Conservation (phyloP, 1,140 invertebrate genomes). For the Meloidogyne exigua region DNA sequence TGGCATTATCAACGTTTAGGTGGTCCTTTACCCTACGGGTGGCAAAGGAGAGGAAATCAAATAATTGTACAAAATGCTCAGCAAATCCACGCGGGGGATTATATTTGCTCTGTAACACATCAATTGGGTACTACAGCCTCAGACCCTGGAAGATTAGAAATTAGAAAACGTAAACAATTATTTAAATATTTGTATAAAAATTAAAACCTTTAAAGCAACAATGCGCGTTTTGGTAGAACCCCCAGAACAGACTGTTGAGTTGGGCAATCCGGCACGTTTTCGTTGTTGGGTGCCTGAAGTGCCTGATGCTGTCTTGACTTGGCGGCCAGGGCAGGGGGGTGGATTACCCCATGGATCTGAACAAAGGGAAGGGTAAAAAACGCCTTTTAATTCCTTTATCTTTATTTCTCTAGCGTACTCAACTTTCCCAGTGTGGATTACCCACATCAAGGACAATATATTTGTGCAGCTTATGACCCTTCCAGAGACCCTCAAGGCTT, state of each 20-base stretch:
- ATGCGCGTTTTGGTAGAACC: slow-evolving; percentile 57
- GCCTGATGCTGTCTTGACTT: slow-evolving; percentile 53
- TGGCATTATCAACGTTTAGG: slow-evolving; percentile 61
- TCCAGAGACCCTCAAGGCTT: slow-evolving; percentile 29
- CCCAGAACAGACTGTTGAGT: slow-evolving; percentile 50
- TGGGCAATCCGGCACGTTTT: slow-evolving; percentile 56
- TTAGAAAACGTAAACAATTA: slow-evolving; percentile 26
- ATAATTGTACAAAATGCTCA: slow-evolving; percentile 56
- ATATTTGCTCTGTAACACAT: slow-evolving; percentile 59
- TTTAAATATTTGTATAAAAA: background rate
- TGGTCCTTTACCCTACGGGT: slow-evolving; percentile 58
- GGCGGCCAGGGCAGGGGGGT: slow-evolving; percentile 52
- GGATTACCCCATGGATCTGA: slow-evolving; percentile 50
- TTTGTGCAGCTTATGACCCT: slow-evolving; percentile 60
- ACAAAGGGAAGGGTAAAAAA: slow-evolving; percentile 46
- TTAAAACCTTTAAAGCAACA: background rate
- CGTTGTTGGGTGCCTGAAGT: slow-evolving; percentile 61
- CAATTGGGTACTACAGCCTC: slow-evolving; percentile 54
- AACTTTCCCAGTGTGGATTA: slow-evolving; percentile 41
- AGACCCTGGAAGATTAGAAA: slow-evolving; percentile 57
- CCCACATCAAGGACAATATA: slow-evolving; percentile 46
- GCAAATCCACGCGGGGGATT: slow-evolving; percentile 55
- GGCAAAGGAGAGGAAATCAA: slow-evolving; percentile 56
- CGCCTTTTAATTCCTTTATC: background rate
- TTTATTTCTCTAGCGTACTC: slow-evolving; percentile 11